Percentiles rank a stretch among this genome's conserved stretches.
phyloP scores from a whole-genome alignment of 2,888 invertebrate species.

The Drosophila pseudotakahashii region DNA sequence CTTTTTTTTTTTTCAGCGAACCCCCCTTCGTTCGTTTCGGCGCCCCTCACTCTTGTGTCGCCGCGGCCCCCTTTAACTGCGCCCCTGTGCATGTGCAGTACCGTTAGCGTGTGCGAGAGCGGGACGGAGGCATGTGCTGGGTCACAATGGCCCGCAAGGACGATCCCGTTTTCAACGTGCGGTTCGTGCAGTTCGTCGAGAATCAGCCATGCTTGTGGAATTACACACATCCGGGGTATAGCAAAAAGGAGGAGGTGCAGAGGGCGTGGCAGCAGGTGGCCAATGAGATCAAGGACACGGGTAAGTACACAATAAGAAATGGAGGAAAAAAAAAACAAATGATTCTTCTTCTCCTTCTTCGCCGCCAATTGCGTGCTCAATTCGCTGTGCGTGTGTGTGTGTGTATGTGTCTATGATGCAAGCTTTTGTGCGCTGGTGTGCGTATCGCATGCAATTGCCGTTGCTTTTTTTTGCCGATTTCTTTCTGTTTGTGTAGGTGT shows the following conservation, averaged over 20 bases:
- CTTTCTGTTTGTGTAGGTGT: constrained; percentile 52
- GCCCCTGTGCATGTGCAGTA: constrained; percentile 8
- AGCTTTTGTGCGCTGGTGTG: constrained; percentile 54
- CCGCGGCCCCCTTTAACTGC: not conserved
- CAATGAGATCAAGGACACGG: constrained; percentile 82
- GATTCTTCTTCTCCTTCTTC: constrained; percentile 19
- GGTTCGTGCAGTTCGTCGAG: constrained; percentile 82
- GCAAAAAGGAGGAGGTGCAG: constrained; percentile 82
- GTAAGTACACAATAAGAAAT: constrained; percentile 43
- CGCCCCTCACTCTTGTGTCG: not conserved
- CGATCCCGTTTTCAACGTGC: constrained; percentile 82
- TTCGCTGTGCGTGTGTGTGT: constrained; percentile 32
- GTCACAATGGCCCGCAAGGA: constrained; percentile 80
- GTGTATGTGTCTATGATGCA: constrained; percentile 66
- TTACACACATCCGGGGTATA: constrained; percentile 81
- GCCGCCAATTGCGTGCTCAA: constrained; percentile 72
- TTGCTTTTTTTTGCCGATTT: not conserved
- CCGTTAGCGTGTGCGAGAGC: not conserved
- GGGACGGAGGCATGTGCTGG: constrained; percentile 29
- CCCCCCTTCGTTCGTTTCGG: not conserved
- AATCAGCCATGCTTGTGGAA: constrained; percentile 81
- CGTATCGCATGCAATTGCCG: constrained; percentile 43
- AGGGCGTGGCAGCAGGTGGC: constrained; percentile 82
- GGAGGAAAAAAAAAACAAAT: not conserved
- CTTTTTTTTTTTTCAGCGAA: not conserved